These are phyloP conservation scores for Pampus argenteus DNA, from an alignment of 2,797 vertebrate genomes.

Conservation along the genomic window DNA sequence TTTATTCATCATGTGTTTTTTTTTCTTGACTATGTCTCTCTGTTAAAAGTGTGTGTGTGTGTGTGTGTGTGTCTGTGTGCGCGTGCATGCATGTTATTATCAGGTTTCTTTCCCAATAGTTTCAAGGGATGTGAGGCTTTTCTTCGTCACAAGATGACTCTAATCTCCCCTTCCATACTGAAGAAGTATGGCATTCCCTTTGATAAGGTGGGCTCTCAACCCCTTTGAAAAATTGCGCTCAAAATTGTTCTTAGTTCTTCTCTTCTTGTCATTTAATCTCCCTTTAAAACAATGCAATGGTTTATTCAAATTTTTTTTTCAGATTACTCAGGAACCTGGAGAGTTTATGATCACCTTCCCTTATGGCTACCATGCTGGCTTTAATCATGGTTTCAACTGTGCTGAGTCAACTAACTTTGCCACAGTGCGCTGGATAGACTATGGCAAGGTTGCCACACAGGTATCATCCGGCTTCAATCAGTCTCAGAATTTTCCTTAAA, in stretches of 20 bases:
- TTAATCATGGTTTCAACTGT: conserved; percentile 99
- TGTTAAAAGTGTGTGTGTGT: conserved; percentile 22
- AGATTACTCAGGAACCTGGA: conserved; percentile 97
- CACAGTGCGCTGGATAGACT: conserved; percentile 96
- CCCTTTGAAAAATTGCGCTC: conserved; percentile 25
- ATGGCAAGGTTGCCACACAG: conserved; percentile 95
- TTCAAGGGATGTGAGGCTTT: conserved; percentile 96
- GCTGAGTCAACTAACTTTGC: conserved; percentile 98
- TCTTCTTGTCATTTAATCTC: conserved; percentile 4
- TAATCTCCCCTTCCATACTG: conserved; percentile 95
- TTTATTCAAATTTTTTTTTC: conserved; percentile 11
- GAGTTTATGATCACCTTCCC: conserved; percentile 99
- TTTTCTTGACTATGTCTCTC: conserved; percentile 2
- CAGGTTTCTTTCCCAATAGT: conserved; percentile 97
- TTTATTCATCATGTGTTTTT: conserved; percentile 1
- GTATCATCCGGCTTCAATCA: conserved; percentile 76
- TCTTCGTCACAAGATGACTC: conserved; percentile 98
- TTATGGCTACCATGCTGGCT: conserved; percentile 97
- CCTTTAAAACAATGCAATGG: conserved; percentile 11
- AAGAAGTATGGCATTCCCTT: conserved; percentile 99
- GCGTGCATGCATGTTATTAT: conserved; percentile 37
- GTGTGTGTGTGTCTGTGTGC: neutral
- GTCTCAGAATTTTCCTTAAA: neutral
- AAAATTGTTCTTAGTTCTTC: conserved; percentile 9
- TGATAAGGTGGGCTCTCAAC: conserved; percentile 89